Evolutionary conservation across 2,888 invertebrate genomes (phyloP), one percentile per base, ranked within the genome.

Genomic region (Chironomus riparius): DNA sequence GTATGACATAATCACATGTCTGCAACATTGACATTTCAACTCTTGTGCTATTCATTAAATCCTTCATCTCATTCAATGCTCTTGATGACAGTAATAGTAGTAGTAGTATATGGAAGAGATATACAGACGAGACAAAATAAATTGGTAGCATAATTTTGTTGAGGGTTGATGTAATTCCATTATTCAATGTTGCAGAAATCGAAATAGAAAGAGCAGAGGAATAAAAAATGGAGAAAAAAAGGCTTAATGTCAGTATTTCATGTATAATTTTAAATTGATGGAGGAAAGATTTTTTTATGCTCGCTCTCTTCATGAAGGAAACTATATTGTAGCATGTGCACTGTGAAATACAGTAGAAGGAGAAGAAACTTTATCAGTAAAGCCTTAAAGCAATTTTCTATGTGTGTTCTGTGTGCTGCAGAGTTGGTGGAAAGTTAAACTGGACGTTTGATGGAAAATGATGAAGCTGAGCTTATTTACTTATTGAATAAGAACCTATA

Each of bases 1-100:
- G 65, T 24, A 70, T 70, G 70, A 70, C 70, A 70, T 70, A 70
- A 70, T 70, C 70, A 48, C 69, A 69, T 69, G 68, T 22, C 68
- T 22, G 15, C 69, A 15, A 47, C 50, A 71, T 71, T 71, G 71
- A 71, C 56, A 71, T 71, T 50, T 71, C 38, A 71, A 50, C 71
- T 71, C 56, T 56, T 47, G 47, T 22, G 56, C 24, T 56, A 50
- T 71, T 71, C 71, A 71, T 71, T 71, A 71, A 56, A 71, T 22
- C n/a, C 15, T 56, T 7, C 22, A 21, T 65, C n/a, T 22, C 24
- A 21, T 62, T 62, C 18, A 56, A 15, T 56, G 15, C 18, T 56
- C 15, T 13, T 50, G 50, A n/a, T 50, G n/a, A 50, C 18, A 56
- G 56, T 7, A 6, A 7, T 18, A 56, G 56, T 7, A 6, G 18